Conservation (phyloP, 2,797 vertebrate genomes). For the Echeneis naucrates region DNA sequence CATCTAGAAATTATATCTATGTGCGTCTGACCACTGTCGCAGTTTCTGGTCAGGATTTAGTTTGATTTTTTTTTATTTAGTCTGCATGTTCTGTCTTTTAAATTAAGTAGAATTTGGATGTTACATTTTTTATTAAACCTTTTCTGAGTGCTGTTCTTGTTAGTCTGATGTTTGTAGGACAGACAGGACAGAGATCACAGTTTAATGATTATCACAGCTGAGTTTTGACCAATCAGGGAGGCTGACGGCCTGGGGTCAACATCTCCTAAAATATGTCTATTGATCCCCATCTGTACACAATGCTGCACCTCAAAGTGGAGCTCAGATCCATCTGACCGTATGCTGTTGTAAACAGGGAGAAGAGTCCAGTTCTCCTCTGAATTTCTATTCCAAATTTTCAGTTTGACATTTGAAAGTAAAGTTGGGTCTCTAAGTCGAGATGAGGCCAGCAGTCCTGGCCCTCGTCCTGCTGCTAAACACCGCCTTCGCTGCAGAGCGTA, state of each 20-base stretch:
- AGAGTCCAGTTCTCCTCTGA: background rate
- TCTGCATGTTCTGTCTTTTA: background rate
- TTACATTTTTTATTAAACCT: background rate
- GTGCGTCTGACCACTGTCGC: background rate
- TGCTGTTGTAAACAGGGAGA: constrained; percentile 15
- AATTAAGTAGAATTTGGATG: background rate
- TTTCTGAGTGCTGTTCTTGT: constrained; percentile 15
- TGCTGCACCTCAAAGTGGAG: constrained; percentile 49
- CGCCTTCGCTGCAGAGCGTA: constrained; percentile 80
- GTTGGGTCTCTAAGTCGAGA: constrained; percentile 43
- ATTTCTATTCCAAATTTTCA: background rate
- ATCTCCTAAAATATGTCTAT: constrained; percentile 63
- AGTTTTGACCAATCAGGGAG: constrained; percentile 57
- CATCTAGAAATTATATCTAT: background rate
- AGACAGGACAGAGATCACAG: constrained; percentile 49
- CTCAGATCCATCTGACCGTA: constrained; percentile 21
- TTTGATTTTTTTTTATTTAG: constrained; percentile 1
- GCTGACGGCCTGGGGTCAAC: constrained; percentile 59
- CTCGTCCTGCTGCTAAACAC: constrained; percentile 60
- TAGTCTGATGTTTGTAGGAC: constrained; percentile 33
- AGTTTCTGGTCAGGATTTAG: background rate
- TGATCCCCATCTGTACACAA: constrained; percentile 56
- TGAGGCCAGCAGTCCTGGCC: constrained; percentile 73
- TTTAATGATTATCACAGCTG: constrained; percentile 75
- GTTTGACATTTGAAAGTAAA: constrained; percentile 3